Evolutionary conservation across 2,888 invertebrate species (phyloP).

Genomic region (Xestoiulus laeticollis): DNA sequence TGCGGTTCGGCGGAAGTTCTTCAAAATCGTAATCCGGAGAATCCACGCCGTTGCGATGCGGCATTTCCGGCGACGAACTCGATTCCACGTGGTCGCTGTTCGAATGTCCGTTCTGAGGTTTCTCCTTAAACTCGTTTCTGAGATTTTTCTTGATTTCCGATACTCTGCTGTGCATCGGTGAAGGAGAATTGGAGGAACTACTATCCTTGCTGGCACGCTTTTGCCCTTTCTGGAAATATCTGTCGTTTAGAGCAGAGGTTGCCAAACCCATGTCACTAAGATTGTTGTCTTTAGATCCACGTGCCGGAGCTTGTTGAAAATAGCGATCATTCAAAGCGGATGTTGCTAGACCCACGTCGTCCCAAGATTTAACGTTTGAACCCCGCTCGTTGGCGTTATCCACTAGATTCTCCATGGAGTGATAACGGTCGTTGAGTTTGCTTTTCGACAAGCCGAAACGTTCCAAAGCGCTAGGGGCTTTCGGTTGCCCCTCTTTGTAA

Average conservation of each 20-base stretch:
- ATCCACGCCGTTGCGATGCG: conserved; percentile 56
- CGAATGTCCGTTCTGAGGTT: conserved; percentile 54
- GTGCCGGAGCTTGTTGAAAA: conserved; percentile 66
- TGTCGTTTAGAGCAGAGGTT: conserved; percentile 81
- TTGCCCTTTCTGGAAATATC: conserved; percentile 72
- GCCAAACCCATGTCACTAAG: conserved; percentile 48
- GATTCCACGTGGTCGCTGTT: conserved; percentile 43
- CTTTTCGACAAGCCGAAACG: conserved; percentile 85
- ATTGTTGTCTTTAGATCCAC: neutral
- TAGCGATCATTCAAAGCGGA: conserved; percentile 89
- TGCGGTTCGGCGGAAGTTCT: conserved; percentile 40
- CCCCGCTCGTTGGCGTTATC: conserved; percentile 47
- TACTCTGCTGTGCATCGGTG: conserved; percentile 32
- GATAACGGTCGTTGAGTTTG: conserved; percentile 86
- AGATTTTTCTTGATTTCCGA: conserved; percentile 50
- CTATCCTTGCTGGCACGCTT: conserved; percentile 30
- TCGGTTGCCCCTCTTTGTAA: neutral
- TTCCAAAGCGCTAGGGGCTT: conserved; percentile 47
- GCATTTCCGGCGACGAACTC: conserved; percentile 51
- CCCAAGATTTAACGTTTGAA: conserved; percentile 48
- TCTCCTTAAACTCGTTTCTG: conserved; percentile 36
- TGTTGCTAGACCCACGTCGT: conserved; percentile 49
- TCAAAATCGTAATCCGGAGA: conserved; percentile 59
- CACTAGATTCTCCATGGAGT: conserved; percentile 75
- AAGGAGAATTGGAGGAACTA: conserved; percentile 39